These are phyloP conservation scores for Geodia barretti DNA, from an alignment of 37 sponge, comb jelly and placozoan species.

Conservation along the genomic window DNA sequence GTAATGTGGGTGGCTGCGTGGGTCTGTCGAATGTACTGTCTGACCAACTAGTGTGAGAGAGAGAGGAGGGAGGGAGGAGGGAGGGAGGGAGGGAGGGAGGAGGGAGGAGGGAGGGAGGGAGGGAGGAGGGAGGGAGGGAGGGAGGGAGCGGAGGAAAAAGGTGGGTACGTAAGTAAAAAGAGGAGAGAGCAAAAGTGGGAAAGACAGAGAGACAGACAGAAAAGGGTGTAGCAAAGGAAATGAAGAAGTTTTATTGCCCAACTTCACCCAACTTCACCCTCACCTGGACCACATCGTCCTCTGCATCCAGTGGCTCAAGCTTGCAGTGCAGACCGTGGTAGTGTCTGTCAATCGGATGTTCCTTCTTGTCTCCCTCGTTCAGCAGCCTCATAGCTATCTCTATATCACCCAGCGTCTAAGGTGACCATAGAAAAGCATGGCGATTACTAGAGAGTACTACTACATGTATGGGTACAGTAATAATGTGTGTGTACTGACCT, in stretches of 20 bases:
- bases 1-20: conserved; percentile 87
- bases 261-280: neutral
- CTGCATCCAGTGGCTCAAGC: conserved; percentile 58
- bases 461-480: neutral
- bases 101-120: neutral
- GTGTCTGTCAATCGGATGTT: conserved; percentile 79
- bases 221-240: neutral
- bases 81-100: neutral
- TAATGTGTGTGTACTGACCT: conserved; percentile 36
- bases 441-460: neutral
- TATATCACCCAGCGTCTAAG: conserved; percentile 88
- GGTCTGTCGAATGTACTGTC: conserved; percentile 84
- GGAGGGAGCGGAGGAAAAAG: neutral
- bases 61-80: neutral
- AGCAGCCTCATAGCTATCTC: conserved; percentile 86
- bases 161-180: neutral
- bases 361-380: conserved; percentile 8
- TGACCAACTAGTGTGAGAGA: conserved; percentile 45
- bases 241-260: neutral
- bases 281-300: conserved; percentile 45
- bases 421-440: no score
- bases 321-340: conserved; percentile 68
- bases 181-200: neutral
- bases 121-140: neutral
- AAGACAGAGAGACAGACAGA: neutral